Evolutionary conservation across 2,888 invertebrate species (phyloP), one percentile per base, ranked within the genome.

Genomic region (Synanthedon formicaeformis): DNA sequence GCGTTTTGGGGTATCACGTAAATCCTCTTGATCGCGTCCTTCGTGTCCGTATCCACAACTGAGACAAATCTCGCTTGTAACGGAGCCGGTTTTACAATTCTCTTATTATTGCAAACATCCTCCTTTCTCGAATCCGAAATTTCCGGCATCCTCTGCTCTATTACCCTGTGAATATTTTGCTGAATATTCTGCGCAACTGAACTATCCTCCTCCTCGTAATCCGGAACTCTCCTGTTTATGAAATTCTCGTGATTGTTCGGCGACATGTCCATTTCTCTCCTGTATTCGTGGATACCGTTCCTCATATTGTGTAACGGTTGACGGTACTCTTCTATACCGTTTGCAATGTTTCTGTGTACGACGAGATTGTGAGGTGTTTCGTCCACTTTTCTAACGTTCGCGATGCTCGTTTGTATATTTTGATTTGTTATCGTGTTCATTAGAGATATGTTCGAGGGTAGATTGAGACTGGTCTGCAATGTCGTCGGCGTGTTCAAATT

Each of bases 41-140:
- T 84, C 2, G 71, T 62, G 12, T 83, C 84, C 0, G 75, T 57
- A 52, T 84, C 78, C 3, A 82, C 69, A 0, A 85, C 71, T 0
- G 86, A 80, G 41, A 87, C 61, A 53, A 85, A 61, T 16, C 86
- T 67, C 2, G 82, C 81, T 52, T 78, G 86, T 10, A 87, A 51
- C 1, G 88, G 81, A 50, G 88, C 81, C 41, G 88, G 87, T 56
- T 87, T 88, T 52, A 86, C 59, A 11, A 87, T 76, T 62, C 82
- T 72, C 61, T 79, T 78, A 52, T 81, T 78, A 23, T 34, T 34
- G 34, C 34, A 34, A 8, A 2, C 10, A 51, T 81, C 78, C 50
- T 83, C 84, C 23, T 72, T 56, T 40, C 81, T 77, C 67, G 74
- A 66, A 72, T 83, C 84, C 63, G 74, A 67, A 58, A 78, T 61